Evolutionary conservation across 2,888 invertebrate genomes (phyloP).

Genomic region (Platynereis dumerilii): DNA sequence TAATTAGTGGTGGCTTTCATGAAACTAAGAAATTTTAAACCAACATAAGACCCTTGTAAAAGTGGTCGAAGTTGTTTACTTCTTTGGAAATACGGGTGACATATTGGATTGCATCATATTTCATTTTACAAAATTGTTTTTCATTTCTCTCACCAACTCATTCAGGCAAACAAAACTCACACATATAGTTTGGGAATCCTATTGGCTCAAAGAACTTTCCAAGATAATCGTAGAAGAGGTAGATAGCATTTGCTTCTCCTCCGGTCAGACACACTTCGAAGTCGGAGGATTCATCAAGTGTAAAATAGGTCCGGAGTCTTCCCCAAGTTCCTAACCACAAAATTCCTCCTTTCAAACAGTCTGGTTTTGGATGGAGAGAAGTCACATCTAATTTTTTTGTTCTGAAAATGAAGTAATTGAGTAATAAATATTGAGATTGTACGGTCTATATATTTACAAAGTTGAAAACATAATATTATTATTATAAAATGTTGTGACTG

Average conservation of each 20-base stretch:
- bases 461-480: too few species aligned
- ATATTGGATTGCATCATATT: too few species aligned
- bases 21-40: too few species aligned
- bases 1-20: too few species aligned
- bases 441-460: too few species aligned
- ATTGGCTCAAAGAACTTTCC: constrained; percentile 22
- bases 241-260: constrained; percentile 15
- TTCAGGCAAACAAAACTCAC: too few species aligned
- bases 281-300: neutral
- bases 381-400: neutral
- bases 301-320: constrained; percentile 3
- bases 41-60: too few species aligned
- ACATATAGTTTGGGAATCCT: constrained; percentile 16
- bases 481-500: too few species aligned
- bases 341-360: constrained; percentile 12
- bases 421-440: neutral
- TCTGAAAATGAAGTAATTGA: neutral
- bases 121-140: too few species aligned
- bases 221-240: constrained; percentile 17
- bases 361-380: constrained; percentile 16
- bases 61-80: too few species aligned
- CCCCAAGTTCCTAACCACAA: constrained; percentile 19
- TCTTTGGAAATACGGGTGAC: too few species aligned
- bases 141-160: too few species aligned
- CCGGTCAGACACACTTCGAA: constrained; percentile 21